Evolutionary conservation across 1,140 invertebrate genomes (phyloP), one percentile per base, ranked within the genome.

Genomic region (Solen grandis): DNA sequence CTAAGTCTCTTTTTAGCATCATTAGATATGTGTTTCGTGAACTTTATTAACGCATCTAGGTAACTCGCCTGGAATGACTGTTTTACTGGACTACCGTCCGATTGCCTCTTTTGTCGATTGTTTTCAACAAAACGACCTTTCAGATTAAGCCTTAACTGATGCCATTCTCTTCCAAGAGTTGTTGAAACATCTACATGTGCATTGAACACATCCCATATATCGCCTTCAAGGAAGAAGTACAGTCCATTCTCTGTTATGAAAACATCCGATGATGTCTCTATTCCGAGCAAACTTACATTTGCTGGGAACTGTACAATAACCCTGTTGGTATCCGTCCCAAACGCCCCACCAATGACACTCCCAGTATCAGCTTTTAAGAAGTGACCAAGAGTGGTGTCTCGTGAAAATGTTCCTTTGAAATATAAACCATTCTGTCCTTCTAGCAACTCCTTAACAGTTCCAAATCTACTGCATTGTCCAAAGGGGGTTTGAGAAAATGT

Each of bases 191-290:
- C 46, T 19, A 77, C 19, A 33, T 62, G 33, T 19, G 62, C 74
- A 19, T 70, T 25, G 16, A 55, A 78, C 3, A 60, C 46, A 50
- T 73, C 35, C 74, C 81, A 82, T 5, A 82, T 41, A 50, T 77
- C 68, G 25, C 62, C 63, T 66, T 77, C 74, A 29, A 77, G 25
- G 57, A 63, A 66, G 25, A 68, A 55, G 31, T 77, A 57, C 16
- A 77, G n/a, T 4, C 74, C 74, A 19, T 22, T 52, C n/a, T 3
- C 59, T 29, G n/a, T 54, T 13, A 77, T 77, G 33, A 66, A 57
- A 8, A 77, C 14, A 16, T 77, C 74, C 33, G 22, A 29, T 31
- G 60, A 33, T 35, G 29, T 27, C 19, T 36, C 19, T 27, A 77
- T 54, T n/a, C 74, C 74, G 27, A 77, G 29, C 14, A 77, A n/a